phyloP scores from a whole-genome alignment of 1,140 invertebrate genomes.

The Heliothis virescens region DNA sequence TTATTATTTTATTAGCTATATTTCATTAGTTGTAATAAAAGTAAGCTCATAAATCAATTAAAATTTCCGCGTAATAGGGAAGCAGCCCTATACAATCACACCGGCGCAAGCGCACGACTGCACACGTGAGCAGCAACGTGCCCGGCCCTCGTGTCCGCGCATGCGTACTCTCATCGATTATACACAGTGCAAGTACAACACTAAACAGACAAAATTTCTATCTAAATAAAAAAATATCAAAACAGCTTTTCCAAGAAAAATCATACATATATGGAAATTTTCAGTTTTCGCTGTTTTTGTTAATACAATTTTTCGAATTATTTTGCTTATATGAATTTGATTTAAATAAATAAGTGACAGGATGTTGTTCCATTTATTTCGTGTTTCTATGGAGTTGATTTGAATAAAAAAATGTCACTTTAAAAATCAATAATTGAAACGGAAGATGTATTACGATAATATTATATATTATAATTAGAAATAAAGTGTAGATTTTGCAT shows the following conservation, averaged over 20 bases:
- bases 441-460: too few relatives aligned
- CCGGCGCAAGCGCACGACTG: slow-evolving; percentile 40
- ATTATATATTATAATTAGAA: too few relatives aligned
- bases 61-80: not conserved
- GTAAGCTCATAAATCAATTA: too few relatives aligned
- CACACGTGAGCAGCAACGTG: slow-evolving; percentile 59
- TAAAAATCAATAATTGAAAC: not conserved
- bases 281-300: slow-evolving; percentile 8
- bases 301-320: not conserved
- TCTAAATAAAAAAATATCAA: slow-evolving; percentile 3
- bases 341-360: not conserved
- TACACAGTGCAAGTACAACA: slow-evolving; percentile 36
- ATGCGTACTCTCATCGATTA: slow-evolving; percentile 29
- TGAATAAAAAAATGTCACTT: not conserved
- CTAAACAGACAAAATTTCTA: slow-evolving; percentile 3
- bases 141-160: slow-evolving; percentile 38
- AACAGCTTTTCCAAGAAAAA: not conserved
- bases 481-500: too few relatives aligned
- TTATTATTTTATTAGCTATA: too few relatives aligned
- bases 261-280: not conserved
- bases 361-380: not conserved
- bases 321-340: not conserved
- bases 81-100: slow-evolving; percentile 34
- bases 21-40: too few relatives aligned
- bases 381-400: not conserved